Evolutionary conservation across 2,888 invertebrate genomes (phyloP).

Genomic region (Stenolophus ochropezus): DNA sequence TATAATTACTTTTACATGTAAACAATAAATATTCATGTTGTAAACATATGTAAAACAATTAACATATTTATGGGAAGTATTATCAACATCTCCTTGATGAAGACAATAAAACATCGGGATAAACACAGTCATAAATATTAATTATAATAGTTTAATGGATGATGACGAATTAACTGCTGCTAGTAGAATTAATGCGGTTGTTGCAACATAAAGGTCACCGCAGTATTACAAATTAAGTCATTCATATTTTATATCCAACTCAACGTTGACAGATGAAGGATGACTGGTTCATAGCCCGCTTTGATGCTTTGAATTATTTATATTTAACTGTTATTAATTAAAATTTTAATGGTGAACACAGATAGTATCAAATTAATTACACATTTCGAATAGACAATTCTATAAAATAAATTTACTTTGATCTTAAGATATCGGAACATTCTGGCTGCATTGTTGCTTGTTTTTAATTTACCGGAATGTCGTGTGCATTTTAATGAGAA

Average conservation of each 20-base stretch:
- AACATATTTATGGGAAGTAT: constrained; percentile 22
- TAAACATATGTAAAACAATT: constrained; percentile 24
- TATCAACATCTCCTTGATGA: constrained; percentile 16
- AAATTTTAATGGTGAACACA: constrained; percentile 36
- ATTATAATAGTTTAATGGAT: constrained; percentile 59
- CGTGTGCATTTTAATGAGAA: constrained; percentile 30
- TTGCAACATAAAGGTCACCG: constrained; percentile 52
- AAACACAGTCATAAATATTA: constrained; percentile 56
- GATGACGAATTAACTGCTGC: constrained; percentile 59
- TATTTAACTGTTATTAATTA: constrained; percentile 58
- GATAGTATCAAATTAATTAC: constrained; percentile 42
- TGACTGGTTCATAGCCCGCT: constrained; percentile 29
- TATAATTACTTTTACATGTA: background rate
- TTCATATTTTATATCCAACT: constrained; percentile 55
- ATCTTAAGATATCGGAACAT: constrained; percentile 3
- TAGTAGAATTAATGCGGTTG: constrained; percentile 53
- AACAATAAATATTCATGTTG: constrained; percentile 8
- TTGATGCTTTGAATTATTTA: constrained; percentile 48
- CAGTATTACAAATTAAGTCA: constrained; percentile 59
- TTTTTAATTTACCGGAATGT: constrained; percentile 24
- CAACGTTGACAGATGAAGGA: constrained; percentile 57
- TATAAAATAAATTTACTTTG: constrained; percentile 10
- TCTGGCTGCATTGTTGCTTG: constrained; percentile 6
- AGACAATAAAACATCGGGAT: constrained; percentile 36
- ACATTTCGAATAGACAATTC: constrained; percentile 15